phyloP scores from a whole-genome alignment of 2,113 vertebrate species.

The Zosterops japonicus region DNA sequence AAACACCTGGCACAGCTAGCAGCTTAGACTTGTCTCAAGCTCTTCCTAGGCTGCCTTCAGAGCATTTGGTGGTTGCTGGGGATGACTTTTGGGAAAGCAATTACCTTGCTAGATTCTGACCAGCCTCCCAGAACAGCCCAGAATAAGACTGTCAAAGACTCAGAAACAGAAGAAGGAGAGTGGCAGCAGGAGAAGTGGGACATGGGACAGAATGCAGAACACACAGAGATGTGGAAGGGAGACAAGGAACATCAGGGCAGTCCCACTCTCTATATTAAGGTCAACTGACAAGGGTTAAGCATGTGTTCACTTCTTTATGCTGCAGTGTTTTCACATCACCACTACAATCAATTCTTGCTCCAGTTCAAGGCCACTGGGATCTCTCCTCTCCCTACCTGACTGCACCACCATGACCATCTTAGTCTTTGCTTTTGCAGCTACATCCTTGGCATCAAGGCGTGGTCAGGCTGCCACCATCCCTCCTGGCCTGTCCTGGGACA shows the following conservation, averaged over 20 bases:
- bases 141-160: neutral
- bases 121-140: neutral
- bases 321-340: neutral
- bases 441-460: neutral
- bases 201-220: neutral
- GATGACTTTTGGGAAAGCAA: neutral
- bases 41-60: neutral
- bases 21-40: neutral
- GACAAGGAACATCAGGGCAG: neutral
- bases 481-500: neutral
- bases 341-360: neutral
- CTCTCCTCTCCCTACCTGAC: neutral
- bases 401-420: rapidly evolving
- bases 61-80: neutral
- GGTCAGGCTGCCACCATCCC: neutral
- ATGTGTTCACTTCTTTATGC: neutral
- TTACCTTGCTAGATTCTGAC: neutral
- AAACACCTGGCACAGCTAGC: neutral
- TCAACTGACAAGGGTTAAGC: neutral
- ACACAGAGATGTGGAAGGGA: neutral
- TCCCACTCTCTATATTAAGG: neutral
- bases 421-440: neutral
- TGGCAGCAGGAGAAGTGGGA: neutral
- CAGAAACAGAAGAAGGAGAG: neutral
- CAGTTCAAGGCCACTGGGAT: neutral